Percentiles rank a stretch among this genome's conserved stretches.
Conservation (phyloP, 2,888 invertebrate species). For the Atherix ibis region DNA sequence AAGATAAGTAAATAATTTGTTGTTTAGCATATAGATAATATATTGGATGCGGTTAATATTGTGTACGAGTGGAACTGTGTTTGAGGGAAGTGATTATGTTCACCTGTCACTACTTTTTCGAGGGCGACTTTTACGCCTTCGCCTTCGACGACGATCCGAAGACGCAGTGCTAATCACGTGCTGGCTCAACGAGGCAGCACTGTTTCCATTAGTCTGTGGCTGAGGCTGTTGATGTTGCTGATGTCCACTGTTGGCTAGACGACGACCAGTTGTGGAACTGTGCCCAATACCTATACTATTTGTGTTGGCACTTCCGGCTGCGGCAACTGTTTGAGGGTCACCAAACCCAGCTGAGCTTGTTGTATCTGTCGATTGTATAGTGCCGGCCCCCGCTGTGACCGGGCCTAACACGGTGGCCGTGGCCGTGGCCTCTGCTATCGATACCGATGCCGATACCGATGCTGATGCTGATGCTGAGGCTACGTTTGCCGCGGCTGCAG, state of each 20-base stretch:
- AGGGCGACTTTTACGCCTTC: slow-evolving; percentile 28
- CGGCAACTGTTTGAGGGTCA: slow-evolving; percentile 24
- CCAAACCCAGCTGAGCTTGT: slow-evolving; percentile 29
- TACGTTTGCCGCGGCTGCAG: too few relatives aligned
- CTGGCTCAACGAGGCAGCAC: slow-evolving; percentile 22
- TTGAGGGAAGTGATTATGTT: too few relatives aligned
- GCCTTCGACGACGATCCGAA: slow-evolving; percentile 26
- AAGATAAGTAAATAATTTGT: too few relatives aligned
- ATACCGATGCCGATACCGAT: too few relatives aligned
- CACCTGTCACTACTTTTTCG: slow-evolving; percentile 19
- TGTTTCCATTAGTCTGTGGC: not conserved
- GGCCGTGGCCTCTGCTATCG: too few relatives aligned
- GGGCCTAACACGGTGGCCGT: slow-evolving; percentile 10
- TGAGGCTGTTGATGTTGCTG: slow-evolving; percentile 16
- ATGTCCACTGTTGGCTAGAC: slow-evolving; percentile 25
- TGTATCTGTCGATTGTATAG: slow-evolving; percentile 25
- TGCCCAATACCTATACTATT: slow-evolving; percentile 8
- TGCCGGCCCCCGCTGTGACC: slow-evolving; percentile 14
- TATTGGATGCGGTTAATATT: too few relatives aligned
- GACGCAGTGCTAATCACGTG: slow-evolving; percentile 30
- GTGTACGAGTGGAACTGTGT: too few relatives aligned
- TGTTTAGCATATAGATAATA: too few relatives aligned
- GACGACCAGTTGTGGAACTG: slow-evolving; percentile 28
- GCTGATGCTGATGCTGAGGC: too few relatives aligned
- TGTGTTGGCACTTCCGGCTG: slow-evolving; percentile 16